Evolutionary conservation across 1,140 invertebrate species (phyloP).

Genomic region (Anoplophora glabripennis): DNA sequence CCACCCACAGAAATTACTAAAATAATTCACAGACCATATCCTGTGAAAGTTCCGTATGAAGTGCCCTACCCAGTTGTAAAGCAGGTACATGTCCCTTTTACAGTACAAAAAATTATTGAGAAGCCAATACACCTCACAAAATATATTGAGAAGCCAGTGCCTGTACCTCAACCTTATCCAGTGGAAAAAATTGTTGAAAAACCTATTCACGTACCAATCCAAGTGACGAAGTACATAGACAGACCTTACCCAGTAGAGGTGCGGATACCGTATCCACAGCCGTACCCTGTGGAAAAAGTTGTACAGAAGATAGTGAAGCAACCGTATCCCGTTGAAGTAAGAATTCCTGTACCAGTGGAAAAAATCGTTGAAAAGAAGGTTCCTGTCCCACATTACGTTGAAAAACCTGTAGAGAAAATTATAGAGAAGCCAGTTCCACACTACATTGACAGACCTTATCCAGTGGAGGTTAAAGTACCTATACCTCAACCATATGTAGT

Average conservation of each 20-base stretch:
- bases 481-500: constrained; percentile 26
- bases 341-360: constrained; percentile 33
- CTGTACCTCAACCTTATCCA: constrained; percentile 41
- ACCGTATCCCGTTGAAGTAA: constrained; percentile 40
- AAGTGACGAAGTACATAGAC: constrained; percentile 56
- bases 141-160: constrained; percentile 56
- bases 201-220: constrained; percentile 48
- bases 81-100: constrained; percentile 21
- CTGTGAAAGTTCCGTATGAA: constrained; percentile 35
- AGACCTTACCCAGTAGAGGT: constrained; percentile 57
- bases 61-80: constrained; percentile 50
- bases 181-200: constrained; percentile 60
- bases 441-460: constrained; percentile 33
- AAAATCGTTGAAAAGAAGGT: constrained; percentile 38
- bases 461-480: constrained; percentile 29
- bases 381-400: constrained; percentile 28
- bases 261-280: constrained; percentile 51
- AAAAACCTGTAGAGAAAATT: constrained; percentile 37
- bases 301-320: constrained; percentile 54
- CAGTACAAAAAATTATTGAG: constrained; percentile 49
- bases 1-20: constrained; percentile 53
- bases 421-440: constrained; percentile 35
- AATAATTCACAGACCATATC: constrained; percentile 54
- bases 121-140: constrained; percentile 50
- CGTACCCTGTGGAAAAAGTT: constrained; percentile 56